Conservation (phyloP, 2,113 vertebrate genomes). For the Propithecus coquereli region DNA sequence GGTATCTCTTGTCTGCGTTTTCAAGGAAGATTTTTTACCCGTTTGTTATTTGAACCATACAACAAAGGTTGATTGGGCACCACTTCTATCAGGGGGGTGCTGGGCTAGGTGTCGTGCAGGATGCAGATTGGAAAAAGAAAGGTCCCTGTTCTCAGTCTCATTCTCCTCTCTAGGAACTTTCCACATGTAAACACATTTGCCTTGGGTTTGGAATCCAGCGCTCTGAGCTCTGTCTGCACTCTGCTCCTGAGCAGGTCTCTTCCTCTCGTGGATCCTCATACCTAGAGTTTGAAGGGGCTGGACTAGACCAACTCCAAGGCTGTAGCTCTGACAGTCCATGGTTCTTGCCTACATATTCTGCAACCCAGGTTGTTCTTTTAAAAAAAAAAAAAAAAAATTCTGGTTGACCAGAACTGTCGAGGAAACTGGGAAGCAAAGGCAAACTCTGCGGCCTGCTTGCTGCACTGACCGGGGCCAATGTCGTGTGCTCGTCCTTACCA, state of each 20-base stretch:
- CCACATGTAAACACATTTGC: background rate
- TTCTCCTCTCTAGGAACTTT: background rate
- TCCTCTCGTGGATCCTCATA: background rate
- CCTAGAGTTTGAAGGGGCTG: background rate
- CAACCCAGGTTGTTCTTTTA: background rate
- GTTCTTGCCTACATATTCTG: conserved; percentile 5
- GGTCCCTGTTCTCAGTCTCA: background rate
- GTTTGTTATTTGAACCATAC: background rate
- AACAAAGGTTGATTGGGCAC: background rate
- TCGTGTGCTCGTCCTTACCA: rapidly evolving
- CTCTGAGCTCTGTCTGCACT: background rate
- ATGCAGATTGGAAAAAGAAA: background rate
- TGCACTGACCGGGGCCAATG: rapidly evolving
- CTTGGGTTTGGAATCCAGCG: background rate
- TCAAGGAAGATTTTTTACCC: background rate
- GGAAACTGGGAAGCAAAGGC: background rate
- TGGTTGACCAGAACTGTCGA: background rate
- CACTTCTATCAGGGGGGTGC: background rate
- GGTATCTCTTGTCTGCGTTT: background rate
- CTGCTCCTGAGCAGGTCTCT: background rate
- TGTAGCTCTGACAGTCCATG: background rate
- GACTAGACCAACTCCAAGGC: background rate
- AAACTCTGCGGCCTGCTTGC: background rate
- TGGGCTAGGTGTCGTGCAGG: background rate
- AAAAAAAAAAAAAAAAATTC: background rate